A percentile compares a stretch with the other conserved stretches of the same genome.
phyloP scores from a whole-genome alignment of 2,797 vertebrate species.

The Chaetodon trifasciatus region DNA sequence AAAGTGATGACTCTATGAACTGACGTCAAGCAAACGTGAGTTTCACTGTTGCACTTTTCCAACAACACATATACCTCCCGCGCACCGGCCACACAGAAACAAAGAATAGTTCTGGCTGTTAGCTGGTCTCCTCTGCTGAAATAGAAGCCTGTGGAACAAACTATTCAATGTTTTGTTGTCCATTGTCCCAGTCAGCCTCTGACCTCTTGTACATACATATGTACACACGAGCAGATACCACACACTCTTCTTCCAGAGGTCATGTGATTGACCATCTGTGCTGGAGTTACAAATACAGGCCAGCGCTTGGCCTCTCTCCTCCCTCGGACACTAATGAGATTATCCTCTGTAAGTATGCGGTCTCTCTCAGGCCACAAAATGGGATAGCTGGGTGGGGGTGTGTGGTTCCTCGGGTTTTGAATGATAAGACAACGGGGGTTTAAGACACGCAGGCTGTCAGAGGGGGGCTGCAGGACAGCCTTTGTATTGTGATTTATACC shows the following conservation, averaged over 20 bases:
- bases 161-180: constrained; percentile 81
- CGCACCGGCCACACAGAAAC: constrained; percentile 21
- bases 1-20: constrained; percentile 24
- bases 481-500: not conserved
- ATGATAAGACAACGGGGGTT: not conserved
- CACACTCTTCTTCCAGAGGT: constrained; percentile 66
- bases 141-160: constrained; percentile 82
- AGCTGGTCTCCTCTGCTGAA: constrained; percentile 41
- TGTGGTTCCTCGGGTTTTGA: constrained; percentile 42
- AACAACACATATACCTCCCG: constrained; percentile 9
- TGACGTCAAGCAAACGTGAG: constrained; percentile 21
- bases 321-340: constrained; percentile 84
- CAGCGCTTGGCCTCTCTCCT: constrained; percentile 59
- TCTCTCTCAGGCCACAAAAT: constrained; percentile 74
- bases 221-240: constrained; percentile 47
- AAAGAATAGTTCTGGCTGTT: constrained; percentile 54
- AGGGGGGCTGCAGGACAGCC: not conserved
- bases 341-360: constrained; percentile 85
- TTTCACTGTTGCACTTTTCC: constrained; percentile 6
- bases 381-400: constrained; percentile 72
- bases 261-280: constrained; percentile 85
- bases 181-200: constrained; percentile 70
- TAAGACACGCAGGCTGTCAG: not conserved
- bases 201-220: constrained; percentile 64
- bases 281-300: constrained; percentile 74